Conservation (phyloP, 2,113 vertebrate genomes). For the Nothoprocta perdicaria region DNA sequence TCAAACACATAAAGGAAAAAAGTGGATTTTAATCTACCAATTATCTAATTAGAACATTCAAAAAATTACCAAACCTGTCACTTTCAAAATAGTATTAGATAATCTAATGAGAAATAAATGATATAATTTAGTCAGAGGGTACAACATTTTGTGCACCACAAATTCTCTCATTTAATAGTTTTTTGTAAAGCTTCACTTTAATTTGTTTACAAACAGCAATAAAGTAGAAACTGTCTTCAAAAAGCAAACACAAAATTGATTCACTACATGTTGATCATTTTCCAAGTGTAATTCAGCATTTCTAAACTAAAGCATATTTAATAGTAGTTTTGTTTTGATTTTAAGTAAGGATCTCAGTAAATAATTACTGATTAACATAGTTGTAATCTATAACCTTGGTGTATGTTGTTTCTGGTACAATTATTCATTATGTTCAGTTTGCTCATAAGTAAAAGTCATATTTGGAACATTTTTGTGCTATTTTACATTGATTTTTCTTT, state of each 20-base stretch:
- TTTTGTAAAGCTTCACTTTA: slow-evolving; percentile 53
- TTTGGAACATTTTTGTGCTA: slow-evolving; percentile 21
- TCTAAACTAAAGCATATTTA: slow-evolving; percentile 63
- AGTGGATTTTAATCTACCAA: not conserved
- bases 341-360: slow-evolving; percentile 67
- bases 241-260: slow-evolving; percentile 71
- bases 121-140: slow-evolving; percentile 38
- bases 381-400: not conserved
- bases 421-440: slow-evolving; percentile 18
- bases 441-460: slow-evolving; percentile 25
- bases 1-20: not conserved
- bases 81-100: slow-evolving; percentile 18
- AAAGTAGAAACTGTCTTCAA: slow-evolving; percentile 72
- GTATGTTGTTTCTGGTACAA: slow-evolving; percentile 7
- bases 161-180: slow-evolving; percentile 52
- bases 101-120: slow-evolving; percentile 38
- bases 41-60: not conserved
- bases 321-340: slow-evolving; percentile 35
- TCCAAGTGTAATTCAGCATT: slow-evolving; percentile 61
- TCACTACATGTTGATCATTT: slow-evolving; percentile 58
- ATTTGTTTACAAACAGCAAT: slow-evolving; percentile 71
- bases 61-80: slow-evolving; percentile 13
- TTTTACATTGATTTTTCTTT: slow-evolving; percentile 25
- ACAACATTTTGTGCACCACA: slow-evolving; percentile 16
- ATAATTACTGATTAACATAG: not conserved